A percentile compares a stretch with the other conserved stretches of the same genome.
Conservation (phyloP, 35 echinoderm and acorn worm genomes). For the Apostichopus parvimensis region DNA sequence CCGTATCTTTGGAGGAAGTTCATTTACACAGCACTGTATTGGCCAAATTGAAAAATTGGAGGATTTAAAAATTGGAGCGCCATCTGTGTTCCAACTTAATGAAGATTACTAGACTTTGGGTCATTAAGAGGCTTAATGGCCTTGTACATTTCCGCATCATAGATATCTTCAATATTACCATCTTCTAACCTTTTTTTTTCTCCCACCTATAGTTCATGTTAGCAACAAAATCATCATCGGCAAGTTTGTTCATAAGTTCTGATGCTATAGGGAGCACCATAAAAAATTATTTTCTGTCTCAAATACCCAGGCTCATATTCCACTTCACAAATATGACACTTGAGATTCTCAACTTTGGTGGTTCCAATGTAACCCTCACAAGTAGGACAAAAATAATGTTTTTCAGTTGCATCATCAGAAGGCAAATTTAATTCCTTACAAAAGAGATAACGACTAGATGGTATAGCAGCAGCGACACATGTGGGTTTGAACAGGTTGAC, state of each 20-base stretch:
- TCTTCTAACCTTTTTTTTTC: background rate
- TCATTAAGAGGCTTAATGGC: slow-evolving; percentile 30
- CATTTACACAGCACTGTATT: slow-evolving; percentile 46
- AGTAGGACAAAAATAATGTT: slow-evolving; percentile 17
- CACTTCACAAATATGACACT: slow-evolving; percentile 5
- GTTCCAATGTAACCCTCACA: slow-evolving; percentile 12
- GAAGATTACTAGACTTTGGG: slow-evolving; percentile 4
- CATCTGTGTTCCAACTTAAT: slow-evolving; percentile 45
- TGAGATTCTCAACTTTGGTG: background rate
- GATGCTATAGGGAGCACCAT: background rate
- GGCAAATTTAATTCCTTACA: slow-evolving; percentile 1
- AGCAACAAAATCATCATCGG: slow-evolving; percentile 6
- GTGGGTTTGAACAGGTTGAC: background rate
- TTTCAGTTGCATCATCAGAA: slow-evolving; percentile 16
- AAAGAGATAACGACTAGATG: background rate
- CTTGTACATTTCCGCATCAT: slow-evolving; percentile 27
- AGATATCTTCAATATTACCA: slow-evolving; percentile 22
- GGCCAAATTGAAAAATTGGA: slow-evolving; percentile 51
- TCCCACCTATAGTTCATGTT: slow-evolving; percentile 31
- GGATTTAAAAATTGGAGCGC: slow-evolving; percentile 47
- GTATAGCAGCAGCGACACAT: slow-evolving; percentile 2
- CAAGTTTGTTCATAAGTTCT: slow-evolving; percentile 5
- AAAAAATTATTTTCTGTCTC: slow-evolving; percentile 14
- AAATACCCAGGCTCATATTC: background rate
- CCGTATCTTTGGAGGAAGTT: slow-evolving; percentile 34